These are phyloP conservation scores for Motacilla alba DNA, from an alignment of 2,113 vertebrate genomes.

Conservation along the genomic window DNA sequence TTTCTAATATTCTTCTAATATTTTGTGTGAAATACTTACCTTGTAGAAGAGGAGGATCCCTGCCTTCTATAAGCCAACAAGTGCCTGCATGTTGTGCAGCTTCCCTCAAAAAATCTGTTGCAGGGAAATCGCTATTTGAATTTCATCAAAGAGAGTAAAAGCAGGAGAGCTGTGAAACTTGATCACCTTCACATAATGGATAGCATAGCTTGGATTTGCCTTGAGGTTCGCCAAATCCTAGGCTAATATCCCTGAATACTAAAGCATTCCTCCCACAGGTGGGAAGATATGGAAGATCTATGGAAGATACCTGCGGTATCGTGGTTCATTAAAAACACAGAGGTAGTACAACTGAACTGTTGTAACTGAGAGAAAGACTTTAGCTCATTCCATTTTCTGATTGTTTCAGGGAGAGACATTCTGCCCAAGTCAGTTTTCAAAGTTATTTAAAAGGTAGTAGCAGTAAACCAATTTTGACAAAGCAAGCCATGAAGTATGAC, in stretches of 20 bases:
- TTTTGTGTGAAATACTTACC: neutral
- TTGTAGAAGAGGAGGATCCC: neutral
- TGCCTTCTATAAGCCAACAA: neutral
- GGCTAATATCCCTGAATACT: neutral
- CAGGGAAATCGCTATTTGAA: neutral
- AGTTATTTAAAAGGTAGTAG: neutral
- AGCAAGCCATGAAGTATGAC: neutral
- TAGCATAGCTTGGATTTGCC: neutral
- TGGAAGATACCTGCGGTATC: neutral
- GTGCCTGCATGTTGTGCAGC: accelerated
- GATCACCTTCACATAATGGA: neutral
- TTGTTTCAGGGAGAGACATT: neutral
- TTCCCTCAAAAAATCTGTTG: neutral
- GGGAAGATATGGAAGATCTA: neutral
- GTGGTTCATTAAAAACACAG: neutral
- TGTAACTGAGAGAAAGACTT: neutral
- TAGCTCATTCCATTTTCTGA: neutral
- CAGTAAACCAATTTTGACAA: neutral
- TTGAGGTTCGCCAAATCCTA: neutral
- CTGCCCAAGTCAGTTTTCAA: neutral
- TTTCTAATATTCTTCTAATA: too few relatives aligned
- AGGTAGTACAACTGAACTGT: neutral
- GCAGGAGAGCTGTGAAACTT: neutral
- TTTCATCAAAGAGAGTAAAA: neutral
- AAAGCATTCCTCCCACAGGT: neutral